A percentile compares a stretch with the other conserved stretches of the same genome.
Evolutionary conservation across 2,888 invertebrate genomes (phyloP).

Genomic region (Noctua comes): DNA sequence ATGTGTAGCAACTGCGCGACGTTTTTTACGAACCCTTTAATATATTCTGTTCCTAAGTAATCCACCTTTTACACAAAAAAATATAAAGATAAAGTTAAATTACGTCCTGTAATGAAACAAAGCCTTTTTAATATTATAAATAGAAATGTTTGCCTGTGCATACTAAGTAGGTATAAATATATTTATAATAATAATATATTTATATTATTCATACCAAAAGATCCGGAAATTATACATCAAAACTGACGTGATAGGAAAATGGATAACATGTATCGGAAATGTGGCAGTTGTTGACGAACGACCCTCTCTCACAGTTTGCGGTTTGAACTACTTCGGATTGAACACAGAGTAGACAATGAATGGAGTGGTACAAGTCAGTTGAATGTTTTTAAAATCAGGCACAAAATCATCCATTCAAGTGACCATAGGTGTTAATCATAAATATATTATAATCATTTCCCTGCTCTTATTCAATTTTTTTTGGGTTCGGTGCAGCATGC

Average conservation of each 20-base stretch:
- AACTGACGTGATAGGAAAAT: slow-evolving; percentile 48
- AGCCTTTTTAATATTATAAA: neutral
- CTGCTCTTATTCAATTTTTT: neutral
- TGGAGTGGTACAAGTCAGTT: slow-evolving; percentile 7
- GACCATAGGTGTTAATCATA: neutral
- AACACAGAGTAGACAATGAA: no score
- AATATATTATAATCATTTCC: neutral
- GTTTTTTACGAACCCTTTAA: slow-evolving; percentile 13
- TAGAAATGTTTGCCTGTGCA: neutral
- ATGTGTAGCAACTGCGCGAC: slow-evolving; percentile 4
- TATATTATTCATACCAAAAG: slow-evolving; percentile 40
- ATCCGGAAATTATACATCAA: slow-evolving; percentile 59
- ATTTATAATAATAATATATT: no score
- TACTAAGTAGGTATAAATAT: slow-evolving; percentile 35
- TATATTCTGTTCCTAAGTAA: slow-evolving; percentile 19
- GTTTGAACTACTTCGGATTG: slow-evolving; percentile 16
- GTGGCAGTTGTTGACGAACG: slow-evolving; percentile 49
- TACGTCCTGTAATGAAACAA: neutral
- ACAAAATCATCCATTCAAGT: neutral
- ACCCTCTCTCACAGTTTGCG: slow-evolving; percentile 22
- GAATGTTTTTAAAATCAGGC: neutral
- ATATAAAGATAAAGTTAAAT: neutral
- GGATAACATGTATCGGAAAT: slow-evolving; percentile 52
- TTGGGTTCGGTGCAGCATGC: neutral
- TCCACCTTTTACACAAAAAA: slow-evolving; percentile 1